A percentile compares a stretch with the other conserved stretches of the same genome.
Conservation (phyloP, 1,140 invertebrate species). For the Cecropterus lyciades region DNA sequence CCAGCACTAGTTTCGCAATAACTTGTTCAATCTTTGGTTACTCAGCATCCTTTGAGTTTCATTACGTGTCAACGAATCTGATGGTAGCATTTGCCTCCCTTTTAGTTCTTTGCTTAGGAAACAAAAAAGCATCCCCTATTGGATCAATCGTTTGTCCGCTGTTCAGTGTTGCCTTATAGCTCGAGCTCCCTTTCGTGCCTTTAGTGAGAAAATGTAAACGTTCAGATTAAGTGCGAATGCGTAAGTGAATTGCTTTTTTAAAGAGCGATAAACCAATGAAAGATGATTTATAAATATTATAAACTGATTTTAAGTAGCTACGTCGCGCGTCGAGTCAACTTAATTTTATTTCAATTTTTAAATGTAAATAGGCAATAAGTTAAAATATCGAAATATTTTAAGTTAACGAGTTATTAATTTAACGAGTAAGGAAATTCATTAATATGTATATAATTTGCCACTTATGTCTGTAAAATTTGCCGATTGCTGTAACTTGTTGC, state of each 20-base stretch:
- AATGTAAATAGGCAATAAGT: too few relatives aligned
- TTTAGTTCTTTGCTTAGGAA: constrained; percentile 48
- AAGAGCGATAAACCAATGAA: background rate
- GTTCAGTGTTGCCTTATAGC: constrained; percentile 53
- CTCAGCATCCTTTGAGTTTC: constrained; percentile 42
- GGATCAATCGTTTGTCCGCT: constrained; percentile 54
- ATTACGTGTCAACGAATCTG: constrained; percentile 38
- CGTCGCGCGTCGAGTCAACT: too few relatives aligned
- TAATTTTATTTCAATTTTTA: too few relatives aligned
- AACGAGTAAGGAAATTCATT: too few relatives aligned
- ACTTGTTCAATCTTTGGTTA: constrained; percentile 22
- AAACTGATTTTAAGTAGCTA: too few relatives aligned
- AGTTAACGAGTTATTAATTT: too few relatives aligned
- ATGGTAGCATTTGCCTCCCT: constrained; percentile 43
- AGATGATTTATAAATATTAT: background rate
- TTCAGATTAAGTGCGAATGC: background rate
- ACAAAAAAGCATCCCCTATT: constrained; percentile 54
- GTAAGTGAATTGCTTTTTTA: background rate
- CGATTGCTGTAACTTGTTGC: too few relatives aligned
- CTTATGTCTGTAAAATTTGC: too few relatives aligned
- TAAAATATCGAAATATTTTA: too few relatives aligned
- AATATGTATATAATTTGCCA: too few relatives aligned
- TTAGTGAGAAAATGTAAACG: constrained; percentile 7
- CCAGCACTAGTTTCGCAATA: constrained; percentile 21
- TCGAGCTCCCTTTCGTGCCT: constrained; percentile 32